Percentiles rank a stretch among this genome's conserved stretches.
phyloP scores from a whole-genome alignment of 2,113 vertebrate genomes.

The Hucho hucho region DNA sequence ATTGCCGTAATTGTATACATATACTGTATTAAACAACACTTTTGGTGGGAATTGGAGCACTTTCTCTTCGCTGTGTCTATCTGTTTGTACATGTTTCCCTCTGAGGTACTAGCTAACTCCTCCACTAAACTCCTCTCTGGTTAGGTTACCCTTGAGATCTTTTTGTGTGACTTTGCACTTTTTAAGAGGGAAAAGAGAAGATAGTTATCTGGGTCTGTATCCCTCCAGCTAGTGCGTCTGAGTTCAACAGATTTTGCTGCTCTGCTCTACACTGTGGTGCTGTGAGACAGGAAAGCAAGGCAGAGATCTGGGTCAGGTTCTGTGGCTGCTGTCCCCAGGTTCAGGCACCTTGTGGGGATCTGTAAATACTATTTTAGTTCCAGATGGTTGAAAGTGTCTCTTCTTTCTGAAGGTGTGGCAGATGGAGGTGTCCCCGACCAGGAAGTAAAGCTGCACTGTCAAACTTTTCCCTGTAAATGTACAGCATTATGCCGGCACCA shows the following conservation, averaged over 20 bases:
- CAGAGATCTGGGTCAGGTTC: slow-evolving; percentile 64
- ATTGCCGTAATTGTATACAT: slow-evolving; percentile 45
- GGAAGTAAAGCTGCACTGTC: slow-evolving; percentile 16
- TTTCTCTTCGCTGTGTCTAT: slow-evolving; percentile 18
- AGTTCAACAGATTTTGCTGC: slow-evolving; percentile 39
- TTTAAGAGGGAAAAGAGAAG: slow-evolving; percentile 2
- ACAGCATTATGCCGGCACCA: too few relatives aligned
- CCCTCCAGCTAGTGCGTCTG: slow-evolving; percentile 17
- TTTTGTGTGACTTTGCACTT: slow-evolving; percentile 25
- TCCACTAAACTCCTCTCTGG: slow-evolving; percentile 36
- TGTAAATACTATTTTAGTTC: slow-evolving; percentile 37
- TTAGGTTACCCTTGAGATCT: slow-evolving; percentile 30
- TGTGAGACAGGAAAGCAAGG: slow-evolving; percentile 32
- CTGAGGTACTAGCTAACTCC: slow-evolving; percentile 28
- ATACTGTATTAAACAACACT: slow-evolving; percentile 20
- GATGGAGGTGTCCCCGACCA: slow-evolving; percentile 49
- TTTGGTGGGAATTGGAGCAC: slow-evolving; percentile 37
- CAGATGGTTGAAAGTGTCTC: slow-evolving; percentile 35
- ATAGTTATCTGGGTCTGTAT: slow-evolving; percentile 11
- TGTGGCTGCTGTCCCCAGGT: slow-evolving; percentile 55
- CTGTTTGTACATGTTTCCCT: slow-evolving; percentile 42
- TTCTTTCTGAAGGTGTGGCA: slow-evolving; percentile 50
- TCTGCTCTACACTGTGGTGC: neutral
- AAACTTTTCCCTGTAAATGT: too few relatives aligned
- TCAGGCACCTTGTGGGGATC: slow-evolving; percentile 39